A percentile compares a stretch with the other conserved stretches of the same genome.
Conservation (phyloP, 2,888 invertebrate species). For the Acanthosepion esculentum region DNA sequence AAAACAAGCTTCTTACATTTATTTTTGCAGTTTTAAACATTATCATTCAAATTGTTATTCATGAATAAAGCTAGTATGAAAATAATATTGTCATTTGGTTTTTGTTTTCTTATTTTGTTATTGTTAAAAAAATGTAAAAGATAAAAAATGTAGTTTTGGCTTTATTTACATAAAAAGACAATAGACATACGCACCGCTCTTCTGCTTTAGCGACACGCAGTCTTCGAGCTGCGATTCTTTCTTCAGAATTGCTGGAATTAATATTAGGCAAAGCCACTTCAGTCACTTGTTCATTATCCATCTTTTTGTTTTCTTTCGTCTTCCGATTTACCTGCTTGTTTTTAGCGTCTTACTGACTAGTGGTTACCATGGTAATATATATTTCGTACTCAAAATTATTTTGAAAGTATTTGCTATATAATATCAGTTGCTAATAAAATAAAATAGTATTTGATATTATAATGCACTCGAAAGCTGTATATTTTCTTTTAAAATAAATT, state of each 20-base stretch:
- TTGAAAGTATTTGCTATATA: background rate
- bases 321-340: background rate
- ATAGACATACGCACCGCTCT: background rate
- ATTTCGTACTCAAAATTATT: background rate
- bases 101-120: no score
- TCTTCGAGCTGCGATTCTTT: slow-evolving; percentile 83
- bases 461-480: background rate
- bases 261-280: slow-evolving; percentile 51
- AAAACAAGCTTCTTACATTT: no score
- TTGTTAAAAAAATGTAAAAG: no score
- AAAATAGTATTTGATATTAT: background rate
- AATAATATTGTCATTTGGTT: no score
- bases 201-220: slow-evolving; percentile 78
- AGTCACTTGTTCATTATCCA: background rate
- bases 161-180: background rate
- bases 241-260: slow-evolving; percentile 80
- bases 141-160: no score
- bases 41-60: no score
- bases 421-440: background rate
- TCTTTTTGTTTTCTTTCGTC: background rate
- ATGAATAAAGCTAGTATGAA: no score
- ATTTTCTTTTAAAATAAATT: background rate
- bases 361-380: background rate
- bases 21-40: no score
- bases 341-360: background rate